Conservation (phyloP, 2,888 invertebrate genomes). For the Coelogynopora nodosa region DNA sequence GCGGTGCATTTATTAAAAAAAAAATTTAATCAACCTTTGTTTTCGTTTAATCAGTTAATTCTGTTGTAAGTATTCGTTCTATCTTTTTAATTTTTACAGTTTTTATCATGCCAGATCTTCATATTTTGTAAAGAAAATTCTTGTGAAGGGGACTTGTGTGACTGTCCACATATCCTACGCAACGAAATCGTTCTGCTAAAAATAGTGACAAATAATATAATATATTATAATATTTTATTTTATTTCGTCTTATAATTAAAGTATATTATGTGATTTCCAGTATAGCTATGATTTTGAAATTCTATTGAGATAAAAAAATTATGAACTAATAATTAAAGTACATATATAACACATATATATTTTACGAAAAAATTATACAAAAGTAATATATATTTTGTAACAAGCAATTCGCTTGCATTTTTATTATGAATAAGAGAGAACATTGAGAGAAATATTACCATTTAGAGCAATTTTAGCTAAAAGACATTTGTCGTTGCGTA, state of each 20-base stretch:
- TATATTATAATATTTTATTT: neutral
- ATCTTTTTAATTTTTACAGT: neutral
- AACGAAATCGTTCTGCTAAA: neutral
- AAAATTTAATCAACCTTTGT: neutral
- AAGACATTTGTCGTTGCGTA: neutral
- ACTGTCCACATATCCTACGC: neutral
- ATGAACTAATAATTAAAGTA: neutral
- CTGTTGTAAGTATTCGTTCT: neutral
- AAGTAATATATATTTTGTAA: neutral
- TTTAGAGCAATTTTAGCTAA: neutral
- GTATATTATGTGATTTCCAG: neutral
- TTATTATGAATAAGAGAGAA: neutral
- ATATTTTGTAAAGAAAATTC: neutral
- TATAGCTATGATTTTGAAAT: neutral
- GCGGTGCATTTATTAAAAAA: too few relatives aligned
- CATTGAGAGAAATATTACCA: neutral
- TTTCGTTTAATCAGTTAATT: neutral
- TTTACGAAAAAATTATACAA: neutral
- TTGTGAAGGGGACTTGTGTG: neutral
- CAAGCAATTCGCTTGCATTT: neutral
- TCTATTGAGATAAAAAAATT: neutral
- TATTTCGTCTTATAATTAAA: neutral
- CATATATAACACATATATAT: neutral
- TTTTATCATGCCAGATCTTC: neutral
- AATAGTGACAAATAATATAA: neutral